phyloP scores from a whole-genome alignment of 2,797 vertebrate genomes.

The Sebastes variabilis region DNA sequence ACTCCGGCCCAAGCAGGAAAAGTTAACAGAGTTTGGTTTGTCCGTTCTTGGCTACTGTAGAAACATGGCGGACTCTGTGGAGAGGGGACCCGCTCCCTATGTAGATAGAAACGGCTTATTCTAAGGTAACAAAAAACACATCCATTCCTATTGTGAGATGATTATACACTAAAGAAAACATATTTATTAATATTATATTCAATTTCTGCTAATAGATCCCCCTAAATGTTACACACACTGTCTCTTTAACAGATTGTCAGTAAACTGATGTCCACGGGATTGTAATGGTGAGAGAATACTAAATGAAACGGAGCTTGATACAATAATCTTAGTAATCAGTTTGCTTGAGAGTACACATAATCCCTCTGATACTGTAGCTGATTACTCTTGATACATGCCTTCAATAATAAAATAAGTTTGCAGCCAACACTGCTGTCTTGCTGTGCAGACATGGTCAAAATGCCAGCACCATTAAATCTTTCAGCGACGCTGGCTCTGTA shows the following conservation, averaged over 20 bases:
- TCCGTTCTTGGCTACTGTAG: too few species aligned
- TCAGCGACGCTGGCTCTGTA: conserved; percentile 10
- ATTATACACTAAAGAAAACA: too few species aligned
- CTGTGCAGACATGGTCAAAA: background rate
- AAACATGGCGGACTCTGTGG: too few species aligned
- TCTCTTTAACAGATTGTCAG: background rate
- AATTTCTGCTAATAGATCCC: too few species aligned
- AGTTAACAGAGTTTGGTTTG: too few species aligned
- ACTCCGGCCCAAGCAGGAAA: too few species aligned
- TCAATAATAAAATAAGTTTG: background rate
- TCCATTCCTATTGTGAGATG: too few species aligned
- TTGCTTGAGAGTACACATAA: background rate
- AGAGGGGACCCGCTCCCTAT: too few species aligned
- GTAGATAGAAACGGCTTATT: too few species aligned
- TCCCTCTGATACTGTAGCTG: background rate
- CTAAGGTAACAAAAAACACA: too few species aligned
- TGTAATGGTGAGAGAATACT: background rate
- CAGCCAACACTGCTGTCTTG: background rate
- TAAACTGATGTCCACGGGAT: background rate
- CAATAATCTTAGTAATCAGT: background rate
- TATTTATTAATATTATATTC: too few species aligned
- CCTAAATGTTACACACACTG: background rate
- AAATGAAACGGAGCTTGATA: background rate
- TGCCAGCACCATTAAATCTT: background rate
- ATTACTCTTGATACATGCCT: background rate